These are phyloP conservation scores for Cotesia glomerata DNA, from an alignment of 1,140 invertebrate species.

Conservation along the genomic window DNA sequence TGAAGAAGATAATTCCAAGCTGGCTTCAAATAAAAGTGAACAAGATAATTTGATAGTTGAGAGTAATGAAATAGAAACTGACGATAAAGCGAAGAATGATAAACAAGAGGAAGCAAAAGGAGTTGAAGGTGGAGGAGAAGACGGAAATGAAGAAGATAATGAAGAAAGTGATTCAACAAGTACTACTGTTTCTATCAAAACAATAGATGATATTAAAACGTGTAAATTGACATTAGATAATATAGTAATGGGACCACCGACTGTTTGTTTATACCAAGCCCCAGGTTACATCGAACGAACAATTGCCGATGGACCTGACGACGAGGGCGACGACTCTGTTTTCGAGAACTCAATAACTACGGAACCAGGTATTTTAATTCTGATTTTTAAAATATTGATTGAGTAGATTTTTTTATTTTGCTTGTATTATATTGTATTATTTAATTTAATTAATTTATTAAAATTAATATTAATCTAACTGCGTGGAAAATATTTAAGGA, in stretches of 20 bases:
- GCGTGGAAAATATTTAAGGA: too few species aligned
- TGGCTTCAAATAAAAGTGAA: too few species aligned
- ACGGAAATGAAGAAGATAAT: not conserved
- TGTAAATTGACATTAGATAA: not conserved
- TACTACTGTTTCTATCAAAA: not conserved
- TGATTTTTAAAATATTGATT: too few species aligned
- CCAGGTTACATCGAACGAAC: conserved; percentile 52
- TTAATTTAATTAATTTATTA: too few species aligned
- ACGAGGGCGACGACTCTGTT: conserved; percentile 58
- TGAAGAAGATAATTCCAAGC: not conserved
- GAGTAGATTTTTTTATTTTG: too few species aligned
- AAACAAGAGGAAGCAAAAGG: not conserved
- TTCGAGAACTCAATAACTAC: conserved; percentile 46
- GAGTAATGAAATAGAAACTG: too few species aligned
- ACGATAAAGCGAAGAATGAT: too few species aligned
- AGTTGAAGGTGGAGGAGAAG: not conserved
- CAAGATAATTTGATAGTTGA: too few species aligned
- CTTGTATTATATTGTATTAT: too few species aligned
- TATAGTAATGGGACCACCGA: conserved; percentile 2
- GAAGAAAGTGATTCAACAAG: not conserved
- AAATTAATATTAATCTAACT: too few species aligned
- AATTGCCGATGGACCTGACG: conserved; percentile 51
- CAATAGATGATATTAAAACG: not conserved
- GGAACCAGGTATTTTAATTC: conserved; percentile 24
- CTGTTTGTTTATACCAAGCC: conserved; percentile 36